Conservation (phyloP, 2,113 vertebrate species). For the Mesocricetus auratus region DNA sequence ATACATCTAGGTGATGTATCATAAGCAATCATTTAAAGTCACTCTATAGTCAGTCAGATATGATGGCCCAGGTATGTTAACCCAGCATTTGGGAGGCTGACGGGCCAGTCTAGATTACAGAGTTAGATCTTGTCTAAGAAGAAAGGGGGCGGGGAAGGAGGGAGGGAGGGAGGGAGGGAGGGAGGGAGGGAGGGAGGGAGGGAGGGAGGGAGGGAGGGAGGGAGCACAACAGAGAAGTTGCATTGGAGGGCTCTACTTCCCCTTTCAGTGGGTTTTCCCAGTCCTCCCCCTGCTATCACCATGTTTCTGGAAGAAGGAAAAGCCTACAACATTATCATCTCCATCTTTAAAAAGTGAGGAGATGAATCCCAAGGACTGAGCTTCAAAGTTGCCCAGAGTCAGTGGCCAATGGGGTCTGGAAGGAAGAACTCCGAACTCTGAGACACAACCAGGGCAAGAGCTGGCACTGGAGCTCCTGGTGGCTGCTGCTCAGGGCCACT, state of each 20-base stretch:
- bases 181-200: background rate
- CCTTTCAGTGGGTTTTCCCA: background rate
- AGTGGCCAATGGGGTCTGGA: background rate
- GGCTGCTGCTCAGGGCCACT: conserved; percentile 25
- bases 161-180: background rate
- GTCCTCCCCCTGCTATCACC: background rate
- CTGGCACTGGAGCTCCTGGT: background rate
- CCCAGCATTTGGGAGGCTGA: background rate
- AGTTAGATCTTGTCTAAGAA: background rate
- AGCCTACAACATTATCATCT: background rate
- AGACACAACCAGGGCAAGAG: background rate
- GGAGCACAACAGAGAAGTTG: background rate
- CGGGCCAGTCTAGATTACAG: background rate
- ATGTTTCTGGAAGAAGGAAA: background rate
- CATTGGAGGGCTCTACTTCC: background rate
- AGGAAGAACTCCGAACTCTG: background rate
- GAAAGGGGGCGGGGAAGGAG: no score
- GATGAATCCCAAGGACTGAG: background rate
- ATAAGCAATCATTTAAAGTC: background rate
- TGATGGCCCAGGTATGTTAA: background rate
- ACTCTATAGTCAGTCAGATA: background rate
- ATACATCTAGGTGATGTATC: no score
- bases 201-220: no score
- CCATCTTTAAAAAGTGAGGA: conserved; percentile 43
- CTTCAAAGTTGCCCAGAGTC: conserved; percentile 4